Base-by-base conservation (phyloP, 2,888 invertebrate genomes). In the Embidobia sp. region DNA sequence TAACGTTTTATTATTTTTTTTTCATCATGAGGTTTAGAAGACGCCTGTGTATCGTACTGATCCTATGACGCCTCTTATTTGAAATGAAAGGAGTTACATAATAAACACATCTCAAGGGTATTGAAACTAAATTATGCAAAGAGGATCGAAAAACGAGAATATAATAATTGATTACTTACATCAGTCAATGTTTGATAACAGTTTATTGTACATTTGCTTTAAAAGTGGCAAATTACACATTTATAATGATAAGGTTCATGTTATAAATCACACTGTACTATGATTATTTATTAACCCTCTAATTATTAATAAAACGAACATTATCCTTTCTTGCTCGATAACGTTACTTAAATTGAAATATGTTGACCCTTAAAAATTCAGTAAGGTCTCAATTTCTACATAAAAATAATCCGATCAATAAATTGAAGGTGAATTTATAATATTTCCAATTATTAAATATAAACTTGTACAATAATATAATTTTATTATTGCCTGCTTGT, bases 151-250 rank as follows among this genome's bases (percentile, higher is more conserved):
- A 48, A 53, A 51, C 48, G 49, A 59, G 40, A 3, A 48, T 49
- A 42, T 64, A 66, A 64, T 59, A 73, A 73, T 73, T 73, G 73
- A 73, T 73, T 64, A 66, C 59, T 10, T 18, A 26, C 49, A 35
- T 15, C 51, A 66, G 48, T 73, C 29, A 35, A 59, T 73, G 64
- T 51, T 42, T 46, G 48, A 31, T 35, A 48, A 51, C 64, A 64
- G 49, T 59, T 51, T 35, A 16, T 19, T n/a, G 13, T 16, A 35
- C 29, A 46, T 48, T 63, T 72, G 46, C 61, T 29, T 63, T 46
- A 48, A 46, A 48, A 27, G 33, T 48, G 15, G 48, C 29, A 63
- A 72, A 70, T 27, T 72, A 51, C 61, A 22, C 22, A 18, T 22
- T 5, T 44, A 61, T 70, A 70, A 70, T 70, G 51, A 61, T 35